These are phyloP conservation scores for Strigamia transsilvanica DNA, from an alignment of 2,888 invertebrate genomes.

Conservation along the genomic window DNA sequence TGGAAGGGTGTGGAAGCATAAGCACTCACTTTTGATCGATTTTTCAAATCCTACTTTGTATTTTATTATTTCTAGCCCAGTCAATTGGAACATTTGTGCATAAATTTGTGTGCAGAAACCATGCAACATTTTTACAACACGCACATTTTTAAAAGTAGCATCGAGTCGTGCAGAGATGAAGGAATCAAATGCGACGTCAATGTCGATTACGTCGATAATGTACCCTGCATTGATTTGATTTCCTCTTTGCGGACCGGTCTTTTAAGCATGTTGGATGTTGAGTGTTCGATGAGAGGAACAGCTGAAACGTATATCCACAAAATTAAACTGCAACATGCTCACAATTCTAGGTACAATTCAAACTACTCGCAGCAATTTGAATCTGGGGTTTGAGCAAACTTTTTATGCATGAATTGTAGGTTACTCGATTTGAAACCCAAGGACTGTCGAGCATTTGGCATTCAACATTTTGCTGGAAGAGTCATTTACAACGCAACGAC, in stretches of 20 bases:
- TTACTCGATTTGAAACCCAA: constrained; percentile 79
- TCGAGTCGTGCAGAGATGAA: constrained; percentile 92
- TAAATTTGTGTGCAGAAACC: constrained; percentile 94
- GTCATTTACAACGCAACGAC: constrained; percentile 89
- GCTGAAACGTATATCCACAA: constrained; percentile 83
- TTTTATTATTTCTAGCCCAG: constrained; percentile 70
- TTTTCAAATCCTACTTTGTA: not conserved
- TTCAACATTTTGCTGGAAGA: constrained; percentile 87
- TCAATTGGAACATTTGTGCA: constrained; percentile 91
- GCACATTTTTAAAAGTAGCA: constrained; percentile 92
- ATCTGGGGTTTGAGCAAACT: not conserved
- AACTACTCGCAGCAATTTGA: not conserved
- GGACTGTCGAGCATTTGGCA: constrained; percentile 83
- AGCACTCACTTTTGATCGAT: not conserved
- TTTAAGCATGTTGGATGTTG: constrained; percentile 89
- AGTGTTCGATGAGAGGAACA: constrained; percentile 83
- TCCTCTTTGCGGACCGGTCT: constrained; percentile 91
- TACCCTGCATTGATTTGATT: constrained; percentile 93
- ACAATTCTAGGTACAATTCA: constrained; percentile 71
- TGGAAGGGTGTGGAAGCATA: constrained; percentile 70
- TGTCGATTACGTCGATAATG: constrained; percentile 93
- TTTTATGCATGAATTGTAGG: constrained; percentile 63
- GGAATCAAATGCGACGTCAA: constrained; percentile 88
- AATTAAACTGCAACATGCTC: constrained; percentile 81
- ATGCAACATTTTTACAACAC: constrained; percentile 99